A percentile compares a stretch with the other conserved stretches of the same genome.
phyloP scores from a whole-genome alignment of 1,140 invertebrate genomes.

The Trachymyrmex septentrionalis region DNA sequence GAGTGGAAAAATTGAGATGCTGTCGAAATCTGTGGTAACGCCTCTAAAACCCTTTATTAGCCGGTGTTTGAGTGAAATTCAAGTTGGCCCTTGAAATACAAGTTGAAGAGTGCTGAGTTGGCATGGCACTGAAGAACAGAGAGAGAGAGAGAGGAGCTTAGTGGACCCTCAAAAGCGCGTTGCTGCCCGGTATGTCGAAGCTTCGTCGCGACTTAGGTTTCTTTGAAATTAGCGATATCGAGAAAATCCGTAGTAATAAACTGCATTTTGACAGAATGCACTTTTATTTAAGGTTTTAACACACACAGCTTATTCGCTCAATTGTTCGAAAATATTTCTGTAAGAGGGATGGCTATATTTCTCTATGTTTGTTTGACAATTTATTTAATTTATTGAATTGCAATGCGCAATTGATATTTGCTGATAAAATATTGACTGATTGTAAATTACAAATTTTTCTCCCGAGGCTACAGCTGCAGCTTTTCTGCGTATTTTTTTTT shows the following conservation, averaged over 20 bases:
- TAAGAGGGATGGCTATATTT: neutral
- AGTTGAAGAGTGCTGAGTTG: constrained; percentile 50
- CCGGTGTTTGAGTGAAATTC: constrained; percentile 39
- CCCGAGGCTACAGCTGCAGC: neutral
- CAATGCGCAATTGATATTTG: neutral
- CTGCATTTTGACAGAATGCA: neutral
- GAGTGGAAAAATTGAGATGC: neutral
- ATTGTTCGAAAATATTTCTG: neutral
- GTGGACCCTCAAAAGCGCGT: constrained; percentile 21
- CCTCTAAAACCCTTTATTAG: constrained; percentile 36
- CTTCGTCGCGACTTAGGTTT: constrained; percentile 7
- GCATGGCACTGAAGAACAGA: constrained; percentile 24
- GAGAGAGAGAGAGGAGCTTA: too few species aligned
- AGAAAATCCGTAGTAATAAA: constrained; percentile 26
- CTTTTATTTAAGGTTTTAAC: constrained; percentile 16
- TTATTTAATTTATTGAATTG: neutral
- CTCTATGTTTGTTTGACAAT: neutral
- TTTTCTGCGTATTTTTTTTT: neutral
- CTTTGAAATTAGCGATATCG: constrained; percentile 45
- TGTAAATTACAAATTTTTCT: neutral
- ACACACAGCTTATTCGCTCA: neutral
- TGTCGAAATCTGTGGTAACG: constrained; percentile 1
- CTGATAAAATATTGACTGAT: neutral
- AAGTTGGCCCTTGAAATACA: constrained; percentile 33
- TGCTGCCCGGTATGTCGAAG: constrained; percentile 30